These are phyloP conservation scores for Meta bourneti DNA, from an alignment of 2,888 invertebrate genomes.

Conservation along the genomic window DNA sequence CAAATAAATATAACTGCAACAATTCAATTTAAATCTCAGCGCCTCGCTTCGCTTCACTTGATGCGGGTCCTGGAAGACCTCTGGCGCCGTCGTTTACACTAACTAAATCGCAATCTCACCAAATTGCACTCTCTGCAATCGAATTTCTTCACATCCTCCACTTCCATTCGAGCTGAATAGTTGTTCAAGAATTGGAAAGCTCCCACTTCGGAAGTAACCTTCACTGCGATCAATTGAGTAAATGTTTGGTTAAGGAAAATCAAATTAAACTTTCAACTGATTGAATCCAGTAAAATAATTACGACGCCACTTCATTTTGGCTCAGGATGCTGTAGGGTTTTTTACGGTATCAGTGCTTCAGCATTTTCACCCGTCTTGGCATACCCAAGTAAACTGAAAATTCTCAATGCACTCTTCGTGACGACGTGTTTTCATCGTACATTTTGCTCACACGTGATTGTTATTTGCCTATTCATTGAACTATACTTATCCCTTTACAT, in stretches of 20 bases:
- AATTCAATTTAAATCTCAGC: not conserved
- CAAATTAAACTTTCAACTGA: not conserved
- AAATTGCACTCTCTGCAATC: not conserved
- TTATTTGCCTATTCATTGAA: no score
- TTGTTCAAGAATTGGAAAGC: not conserved
- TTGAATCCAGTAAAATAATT: not conserved
- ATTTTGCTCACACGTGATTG: no score
- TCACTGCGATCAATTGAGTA: not conserved
- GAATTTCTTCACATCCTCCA: not conserved
- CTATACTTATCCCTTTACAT: no score
- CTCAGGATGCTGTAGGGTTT: no score
- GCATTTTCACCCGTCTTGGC: no score
- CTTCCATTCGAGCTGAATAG: not conserved
- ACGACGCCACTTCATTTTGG: not conserved
- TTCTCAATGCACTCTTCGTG: no score
- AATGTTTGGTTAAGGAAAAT: not conserved
- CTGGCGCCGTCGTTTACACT: not conserved
- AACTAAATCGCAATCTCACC: not conserved
- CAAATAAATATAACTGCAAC: not conserved
- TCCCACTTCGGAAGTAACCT: not conserved
- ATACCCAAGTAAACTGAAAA: no score
- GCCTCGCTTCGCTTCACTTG: not conserved
- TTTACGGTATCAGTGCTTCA: no score
- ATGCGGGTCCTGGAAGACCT: not conserved
- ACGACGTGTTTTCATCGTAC: no score